Base-by-base conservation (phyloP, 1,140 invertebrate genomes). In the Coptotermes formosanus region DNA sequence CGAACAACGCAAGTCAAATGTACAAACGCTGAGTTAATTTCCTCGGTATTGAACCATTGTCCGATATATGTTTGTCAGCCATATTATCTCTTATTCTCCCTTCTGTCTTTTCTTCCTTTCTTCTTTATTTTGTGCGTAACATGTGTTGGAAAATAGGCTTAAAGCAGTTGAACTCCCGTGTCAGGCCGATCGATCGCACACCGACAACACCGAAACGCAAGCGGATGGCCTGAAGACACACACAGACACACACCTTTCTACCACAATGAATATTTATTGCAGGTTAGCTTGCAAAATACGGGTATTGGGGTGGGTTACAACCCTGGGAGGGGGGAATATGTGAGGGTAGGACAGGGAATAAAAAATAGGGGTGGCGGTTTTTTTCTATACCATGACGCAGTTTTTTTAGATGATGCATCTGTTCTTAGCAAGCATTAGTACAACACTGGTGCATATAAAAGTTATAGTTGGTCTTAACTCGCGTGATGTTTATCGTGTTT, bases 311-410 rank as follows among this genome's bases (percentile, higher is more conserved):
- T 64, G 59, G 59, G 59, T 12, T 75, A 14, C 25, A 75, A 75
- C 64, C 64, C 64, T 75, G 64, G n/a, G 64, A 75, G 64, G n/a
- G 64, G 64, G 64, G 64, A 75, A 75, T 25, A 75, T 30, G 64
- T 75, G 64, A 75, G 64, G 64, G n/a, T 75, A 75, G 9, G 64
- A 30, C 64, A 75, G 64, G 64, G 64, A 75, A 75, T 75, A 75
- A 75, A 75, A 75, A 75, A 75, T 75, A 75, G 64, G 64, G 64
- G 64, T 75, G 64, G 64, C 64, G 30, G 64, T 75, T 75, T 75
- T 64, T 75, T 75, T 75, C 25, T 75, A 2, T 14, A 75, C 64
- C 25, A 16, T 75, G 64, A 75, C 64, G 64, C 14, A 75, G 25
- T 75, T 75, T 75, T 59, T 75, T 75, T 75, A 75, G 25, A n/a